A percentile compares a stretch with the other conserved stretches of the same genome.
phyloP scores from a whole-genome alignment of 1,140 invertebrate species.

The Drosophila grimshawi region DNA sequence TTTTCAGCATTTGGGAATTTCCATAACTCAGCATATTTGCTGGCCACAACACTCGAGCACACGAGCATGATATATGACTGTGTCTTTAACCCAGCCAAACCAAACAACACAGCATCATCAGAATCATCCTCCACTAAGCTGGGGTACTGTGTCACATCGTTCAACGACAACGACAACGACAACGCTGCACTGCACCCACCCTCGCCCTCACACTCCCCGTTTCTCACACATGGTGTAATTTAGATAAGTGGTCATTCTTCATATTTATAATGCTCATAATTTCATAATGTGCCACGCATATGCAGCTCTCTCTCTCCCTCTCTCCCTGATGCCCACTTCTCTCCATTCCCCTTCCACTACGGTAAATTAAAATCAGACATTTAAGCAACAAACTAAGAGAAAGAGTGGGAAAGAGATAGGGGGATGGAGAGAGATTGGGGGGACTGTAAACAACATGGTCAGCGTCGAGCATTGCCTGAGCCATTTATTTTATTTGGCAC shows the following conservation, averaged over 20 bases:
- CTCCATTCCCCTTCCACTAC: slow-evolving; percentile 5
- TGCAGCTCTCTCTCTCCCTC: slow-evolving; percentile 39
- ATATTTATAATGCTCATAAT: slow-evolving; percentile 84
- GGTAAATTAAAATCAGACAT: slow-evolving; percentile 68
- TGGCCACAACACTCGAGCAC: slow-evolving; percentile 23
- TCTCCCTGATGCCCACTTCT: not conserved
- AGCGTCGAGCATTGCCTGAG: slow-evolving; percentile 59
- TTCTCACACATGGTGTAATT: slow-evolving; percentile 80
- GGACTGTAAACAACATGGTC: slow-evolving; percentile 70
- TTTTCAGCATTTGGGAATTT: slow-evolving; percentile 55
- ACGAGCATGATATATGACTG: slow-evolving; percentile 62
- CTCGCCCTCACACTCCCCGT: not conserved
- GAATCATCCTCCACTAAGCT: slow-evolving; percentile 33
- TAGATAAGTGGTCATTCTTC: slow-evolving; percentile 84
- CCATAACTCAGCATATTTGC: slow-evolving; percentile 80
- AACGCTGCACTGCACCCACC: slow-evolving; percentile 29
- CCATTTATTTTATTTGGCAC: slow-evolving; percentile 72
- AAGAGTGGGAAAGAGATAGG: not conserved
- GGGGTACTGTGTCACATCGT: slow-evolving; percentile 61
- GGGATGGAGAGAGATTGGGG: not conserved
- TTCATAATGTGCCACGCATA: slow-evolving; percentile 82
- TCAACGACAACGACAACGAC: slow-evolving; percentile 71
- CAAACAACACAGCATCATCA: slow-evolving; percentile 37
- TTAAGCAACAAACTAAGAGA: slow-evolving; percentile 35
- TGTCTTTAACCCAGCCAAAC: slow-evolving; percentile 67